Evolutionary conservation across 2,797 vertebrate species (phyloP).

Genomic region (Notoglanidium macrostoma): DNA sequence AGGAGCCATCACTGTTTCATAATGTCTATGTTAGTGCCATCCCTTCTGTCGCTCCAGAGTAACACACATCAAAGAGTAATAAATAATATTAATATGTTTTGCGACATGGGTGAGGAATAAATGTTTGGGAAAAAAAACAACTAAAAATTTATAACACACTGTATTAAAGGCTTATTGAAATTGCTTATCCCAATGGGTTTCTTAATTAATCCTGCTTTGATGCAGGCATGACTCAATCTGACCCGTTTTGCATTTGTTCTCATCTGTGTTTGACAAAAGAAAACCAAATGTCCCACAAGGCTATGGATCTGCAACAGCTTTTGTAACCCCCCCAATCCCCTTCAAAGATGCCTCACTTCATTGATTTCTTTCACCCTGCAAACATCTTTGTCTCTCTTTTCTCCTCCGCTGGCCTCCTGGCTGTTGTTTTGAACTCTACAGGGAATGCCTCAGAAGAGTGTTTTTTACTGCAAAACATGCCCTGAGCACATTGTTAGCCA

Average conservation of each 20-base stretch:
- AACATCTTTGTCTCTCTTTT: slow-evolving; percentile 50
- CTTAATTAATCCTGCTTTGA: slow-evolving; percentile 35
- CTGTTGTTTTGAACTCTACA: slow-evolving; percentile 66
- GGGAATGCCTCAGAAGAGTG: slow-evolving; percentile 63
- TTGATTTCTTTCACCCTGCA: slow-evolving; percentile 50
- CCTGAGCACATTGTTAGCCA: slow-evolving; percentile 67
- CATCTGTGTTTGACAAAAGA: slow-evolving; percentile 30
- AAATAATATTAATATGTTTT: slow-evolving; percentile 18
- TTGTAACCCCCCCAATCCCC: slow-evolving; percentile 39
- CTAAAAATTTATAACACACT: slow-evolving; percentile 20
- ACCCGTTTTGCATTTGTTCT: slow-evolving; percentile 29
- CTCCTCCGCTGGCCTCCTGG: slow-evolving; percentile 58
- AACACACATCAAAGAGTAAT: background rate
- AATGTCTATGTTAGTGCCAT: slow-evolving; percentile 12
- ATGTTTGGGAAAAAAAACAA: background rate
- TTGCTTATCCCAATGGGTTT: slow-evolving; percentile 24
- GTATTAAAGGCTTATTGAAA: slow-evolving; percentile 18
- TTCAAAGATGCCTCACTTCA: slow-evolving; percentile 49
- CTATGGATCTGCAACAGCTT: slow-evolving; percentile 50
- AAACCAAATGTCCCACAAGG: slow-evolving; percentile 38
- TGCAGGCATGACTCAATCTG: slow-evolving; percentile 22
- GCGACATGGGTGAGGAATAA: background rate
- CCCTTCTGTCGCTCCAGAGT: background rate
- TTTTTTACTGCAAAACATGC: slow-evolving; percentile 66
- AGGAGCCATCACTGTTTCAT: background rate